A percentile compares a stretch with the other conserved stretches of the same genome.
Conservation (phyloP, 2,797 vertebrate genomes). For the Pyrocephalus nanus region DNA sequence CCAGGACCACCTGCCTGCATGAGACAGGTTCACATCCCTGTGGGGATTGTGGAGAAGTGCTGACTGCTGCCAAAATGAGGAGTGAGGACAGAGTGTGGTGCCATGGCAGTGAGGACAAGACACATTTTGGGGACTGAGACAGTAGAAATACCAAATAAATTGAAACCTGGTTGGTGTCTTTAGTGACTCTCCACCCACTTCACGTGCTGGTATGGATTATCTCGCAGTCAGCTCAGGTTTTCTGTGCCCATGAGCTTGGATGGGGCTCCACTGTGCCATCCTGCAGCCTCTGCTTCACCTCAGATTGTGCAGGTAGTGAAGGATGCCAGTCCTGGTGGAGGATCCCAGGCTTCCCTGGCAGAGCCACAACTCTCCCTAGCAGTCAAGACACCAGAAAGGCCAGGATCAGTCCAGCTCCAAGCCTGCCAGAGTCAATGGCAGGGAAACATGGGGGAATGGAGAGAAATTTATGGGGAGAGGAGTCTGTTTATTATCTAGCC, state of each 20-base stretch:
- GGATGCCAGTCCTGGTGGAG: not conserved
- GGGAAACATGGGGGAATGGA: not conserved
- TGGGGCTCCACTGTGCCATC: not conserved
- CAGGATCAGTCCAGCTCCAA: not conserved
- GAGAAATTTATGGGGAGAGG: constrained; percentile 73
- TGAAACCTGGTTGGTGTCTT: not conserved
- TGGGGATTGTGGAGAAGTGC: not conserved
- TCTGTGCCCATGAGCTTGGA: not conserved
- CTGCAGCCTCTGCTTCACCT: not conserved
- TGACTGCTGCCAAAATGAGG: not conserved
- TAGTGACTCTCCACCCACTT: not conserved
- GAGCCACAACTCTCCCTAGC: not conserved
- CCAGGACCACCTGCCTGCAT: not conserved
- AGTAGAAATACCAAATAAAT: not conserved
- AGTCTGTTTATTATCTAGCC: constrained; percentile 80
- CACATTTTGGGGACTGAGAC: not conserved
- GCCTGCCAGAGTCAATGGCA: not conserved
- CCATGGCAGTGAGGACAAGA: not conserved
- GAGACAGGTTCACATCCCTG: not conserved
- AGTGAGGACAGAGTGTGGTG: not conserved
- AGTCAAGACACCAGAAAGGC: not conserved
- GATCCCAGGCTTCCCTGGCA: not conserved
- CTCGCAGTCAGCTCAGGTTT: not conserved
- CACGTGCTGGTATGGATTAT: not conserved
- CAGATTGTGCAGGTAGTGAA: not conserved